Evolutionary conservation across 64 coral and sea anemone genomes (phyloP).

Genomic region (Anthopleura sola): DNA sequence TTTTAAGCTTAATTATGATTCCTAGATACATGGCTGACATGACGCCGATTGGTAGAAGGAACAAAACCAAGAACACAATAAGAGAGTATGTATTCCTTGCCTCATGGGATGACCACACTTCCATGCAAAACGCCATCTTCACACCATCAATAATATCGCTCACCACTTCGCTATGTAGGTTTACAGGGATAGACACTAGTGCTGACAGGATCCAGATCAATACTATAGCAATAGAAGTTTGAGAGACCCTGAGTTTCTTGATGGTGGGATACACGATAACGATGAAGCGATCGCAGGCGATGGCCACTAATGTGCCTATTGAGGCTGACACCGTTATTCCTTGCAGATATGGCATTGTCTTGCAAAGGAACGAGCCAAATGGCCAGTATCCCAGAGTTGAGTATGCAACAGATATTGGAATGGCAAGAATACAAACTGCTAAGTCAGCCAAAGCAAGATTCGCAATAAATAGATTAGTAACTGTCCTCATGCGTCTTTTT

Average conservation of each 20-base stretch:
- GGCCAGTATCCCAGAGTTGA: slow-evolving; percentile 55
- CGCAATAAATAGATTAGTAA: slow-evolving; percentile 62
- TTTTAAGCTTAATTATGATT: slow-evolving; percentile 27
- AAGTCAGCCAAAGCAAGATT: slow-evolving; percentile 62
- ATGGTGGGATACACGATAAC: slow-evolving; percentile 54
- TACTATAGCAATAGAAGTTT: slow-evolving; percentile 18
- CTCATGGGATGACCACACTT: slow-evolving; percentile 29
- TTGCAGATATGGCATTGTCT: slow-evolving; percentile 57
- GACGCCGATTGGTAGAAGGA: slow-evolving; percentile 35
- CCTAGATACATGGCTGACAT: slow-evolving; percentile 53
- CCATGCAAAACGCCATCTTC: slow-evolving; percentile 22
- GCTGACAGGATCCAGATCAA: slow-evolving; percentile 39
- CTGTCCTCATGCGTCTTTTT: slow-evolving; percentile 38
- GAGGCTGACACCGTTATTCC: slow-evolving; percentile 55
- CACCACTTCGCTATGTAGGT: slow-evolving; percentile 32
- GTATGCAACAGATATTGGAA: slow-evolving; percentile 38
- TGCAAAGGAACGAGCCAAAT: slow-evolving; percentile 38
- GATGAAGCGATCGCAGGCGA: slow-evolving; percentile 59
- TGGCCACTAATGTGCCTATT: slow-evolving; percentile 45
- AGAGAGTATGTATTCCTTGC: slow-evolving; percentile 32
- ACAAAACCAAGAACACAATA: slow-evolving; percentile 43
- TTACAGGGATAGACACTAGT: slow-evolving; percentile 33
- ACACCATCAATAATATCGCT: background rate
- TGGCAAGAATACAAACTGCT: slow-evolving; percentile 41
- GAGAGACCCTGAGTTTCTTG: slow-evolving; percentile 7